Percentiles rank a stretch among this genome's conserved stretches.
These are phyloP conservation scores for Neodiprion virginianus DNA, from an alignment of 1,140 invertebrate genomes.

Conservation along the genomic window DNA sequence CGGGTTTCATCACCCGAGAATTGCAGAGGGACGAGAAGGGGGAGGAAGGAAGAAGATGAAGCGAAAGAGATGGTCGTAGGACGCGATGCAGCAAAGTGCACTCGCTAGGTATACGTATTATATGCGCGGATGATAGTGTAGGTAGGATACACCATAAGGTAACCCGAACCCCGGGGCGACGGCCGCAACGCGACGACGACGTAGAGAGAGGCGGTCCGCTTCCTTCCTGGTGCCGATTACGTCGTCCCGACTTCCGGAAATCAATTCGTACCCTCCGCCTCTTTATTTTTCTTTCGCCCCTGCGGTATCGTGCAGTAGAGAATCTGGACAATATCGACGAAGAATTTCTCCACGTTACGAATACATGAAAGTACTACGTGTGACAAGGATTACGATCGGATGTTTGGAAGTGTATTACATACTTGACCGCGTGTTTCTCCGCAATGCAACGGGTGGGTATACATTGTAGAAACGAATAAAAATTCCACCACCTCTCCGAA, in stretches of 20 bases:
- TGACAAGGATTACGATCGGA: too few relatives aligned
- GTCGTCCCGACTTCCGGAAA: neutral
- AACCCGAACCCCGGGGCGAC: neutral
- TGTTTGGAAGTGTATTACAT: too few relatives aligned
- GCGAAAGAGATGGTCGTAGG: neutral
- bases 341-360: neutral
- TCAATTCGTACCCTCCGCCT: neutral
- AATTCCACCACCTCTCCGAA: too few relatives aligned
- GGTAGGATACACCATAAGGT: neutral
- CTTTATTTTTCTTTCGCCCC: too few relatives aligned
- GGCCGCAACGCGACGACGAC: too few relatives aligned
- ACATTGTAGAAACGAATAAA: too few relatives aligned
- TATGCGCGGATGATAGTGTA: neutral
- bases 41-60: neutral
- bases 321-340: neutral
- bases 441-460: too few relatives aligned
- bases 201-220: neutral
- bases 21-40: neutral
- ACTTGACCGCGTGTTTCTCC: too few relatives aligned
- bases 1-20: neutral
- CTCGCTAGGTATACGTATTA: neutral
- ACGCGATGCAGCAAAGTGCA: too few relatives aligned
- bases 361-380: too few relatives aligned
- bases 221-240: constrained; percentile 4
- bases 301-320: too few relatives aligned